A percentile compares a stretch with the other conserved stretches of the same genome.
phyloP scores from a whole-genome alignment of 2,797 vertebrate species.

The Acipenser oxyrinchus region DNA sequence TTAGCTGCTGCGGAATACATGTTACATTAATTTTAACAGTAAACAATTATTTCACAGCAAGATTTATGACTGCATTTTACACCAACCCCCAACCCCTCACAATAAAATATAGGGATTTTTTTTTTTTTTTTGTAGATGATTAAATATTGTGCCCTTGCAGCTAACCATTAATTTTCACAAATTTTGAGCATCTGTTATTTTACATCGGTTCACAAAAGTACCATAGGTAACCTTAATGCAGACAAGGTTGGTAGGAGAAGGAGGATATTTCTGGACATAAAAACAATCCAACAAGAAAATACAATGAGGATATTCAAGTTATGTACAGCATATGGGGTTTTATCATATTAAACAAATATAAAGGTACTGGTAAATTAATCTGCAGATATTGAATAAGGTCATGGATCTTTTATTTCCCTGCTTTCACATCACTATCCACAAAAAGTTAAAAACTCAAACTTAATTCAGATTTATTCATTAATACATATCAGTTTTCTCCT shows the following conservation, averaged over 20 bases:
- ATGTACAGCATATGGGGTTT: too few relatives aligned
- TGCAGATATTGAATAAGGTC: too few relatives aligned
- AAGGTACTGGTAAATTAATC: too few relatives aligned
- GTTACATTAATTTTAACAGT: slow-evolving; percentile 83
- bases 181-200: too few relatives aligned
- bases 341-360: too few relatives aligned
- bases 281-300: too few relatives aligned
- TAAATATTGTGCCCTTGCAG: slow-evolving; percentile 3
- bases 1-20: slow-evolving; percentile 80
- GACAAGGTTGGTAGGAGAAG: too few relatives aligned
- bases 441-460: slow-evolving; percentile 11
- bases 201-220: too few relatives aligned
- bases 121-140: not conserved
- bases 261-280: too few relatives aligned
- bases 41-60: slow-evolving; percentile 87
- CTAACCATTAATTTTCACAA: slow-evolving; percentile 5
- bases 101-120: not conserved
- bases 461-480: slow-evolving; percentile 4
- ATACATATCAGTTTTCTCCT: slow-evolving; percentile 12
- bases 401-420: too few relatives aligned
- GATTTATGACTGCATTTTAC: slow-evolving; percentile 76
- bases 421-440: not conserved
- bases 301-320: too few relatives aligned
- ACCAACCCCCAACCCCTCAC: slow-evolving; percentile 22
- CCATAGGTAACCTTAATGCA: too few relatives aligned